A percentile compares a stretch with the other conserved stretches of the same genome.
phyloP scores from a whole-genome alignment of 1,140 invertebrate genomes.

The Lucilia cuprina region DNA sequence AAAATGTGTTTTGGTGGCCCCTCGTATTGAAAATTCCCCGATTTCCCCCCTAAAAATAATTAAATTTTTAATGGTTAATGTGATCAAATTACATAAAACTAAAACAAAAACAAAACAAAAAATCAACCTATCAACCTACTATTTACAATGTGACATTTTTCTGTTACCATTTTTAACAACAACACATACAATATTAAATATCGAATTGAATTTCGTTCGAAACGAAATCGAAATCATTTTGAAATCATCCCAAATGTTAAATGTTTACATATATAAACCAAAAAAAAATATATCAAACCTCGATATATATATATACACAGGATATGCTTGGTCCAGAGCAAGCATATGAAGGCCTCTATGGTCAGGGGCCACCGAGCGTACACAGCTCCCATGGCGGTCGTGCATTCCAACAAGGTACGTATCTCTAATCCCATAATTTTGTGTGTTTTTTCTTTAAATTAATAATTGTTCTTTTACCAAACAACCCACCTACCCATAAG shows the following conservation, averaged over 20 bases:
- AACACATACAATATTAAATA: slow-evolving; percentile 5
- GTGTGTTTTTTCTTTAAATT: background rate
- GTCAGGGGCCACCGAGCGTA: slow-evolving; percentile 81
- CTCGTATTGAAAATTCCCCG: background rate
- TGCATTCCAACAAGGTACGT: slow-evolving; percentile 82
- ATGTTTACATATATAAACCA: background rate
- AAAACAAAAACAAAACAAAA: background rate
- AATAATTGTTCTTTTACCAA: slow-evolving; percentile 17
- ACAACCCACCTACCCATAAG: background rate
- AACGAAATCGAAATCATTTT: background rate
- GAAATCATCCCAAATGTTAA: background rate
- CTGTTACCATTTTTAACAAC: slow-evolving; percentile 28
- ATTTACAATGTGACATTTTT: slow-evolving; percentile 29
- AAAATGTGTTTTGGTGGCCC: slow-evolving; percentile 15
- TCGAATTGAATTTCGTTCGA: background rate
- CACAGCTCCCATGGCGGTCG: slow-evolving; percentile 77
- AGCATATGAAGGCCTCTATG: slow-evolving; percentile 90
- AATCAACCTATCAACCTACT: slow-evolving; percentile 26
- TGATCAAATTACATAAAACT: slow-evolving; percentile 20
- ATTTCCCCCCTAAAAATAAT: slow-evolving; percentile 6
- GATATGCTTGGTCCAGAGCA: slow-evolving; percentile 93
- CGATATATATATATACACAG: slow-evolving; percentile 60
- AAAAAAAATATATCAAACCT: background rate
- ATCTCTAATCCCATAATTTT: slow-evolving; percentile 37
- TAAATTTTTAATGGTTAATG: slow-evolving; percentile 27